Percentiles rank a stretch among this genome's conserved stretches.
Conservation (phyloP, 2,888 invertebrate genomes). For the Pseudeuparius sepicola region DNA sequence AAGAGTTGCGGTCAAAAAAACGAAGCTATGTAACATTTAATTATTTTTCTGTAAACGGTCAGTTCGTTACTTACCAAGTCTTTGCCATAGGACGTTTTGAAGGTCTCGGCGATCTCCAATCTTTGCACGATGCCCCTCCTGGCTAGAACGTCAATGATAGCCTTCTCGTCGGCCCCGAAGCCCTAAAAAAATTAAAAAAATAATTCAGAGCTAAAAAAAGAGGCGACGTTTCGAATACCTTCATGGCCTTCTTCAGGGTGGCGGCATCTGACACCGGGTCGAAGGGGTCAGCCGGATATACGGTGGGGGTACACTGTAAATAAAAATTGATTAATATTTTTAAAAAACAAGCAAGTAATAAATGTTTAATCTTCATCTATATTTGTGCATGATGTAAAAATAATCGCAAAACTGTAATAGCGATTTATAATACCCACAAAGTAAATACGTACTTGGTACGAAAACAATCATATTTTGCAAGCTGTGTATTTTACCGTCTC, state of each 20-base stretch:
- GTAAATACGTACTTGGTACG: neutral
- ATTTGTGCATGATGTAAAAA: too few species aligned
- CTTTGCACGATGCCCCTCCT: constrained; percentile 85
- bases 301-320: constrained; percentile 74
- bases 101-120: constrained; percentile 80
- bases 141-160: constrained; percentile 82
- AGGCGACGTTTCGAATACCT: too few species aligned
- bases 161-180: constrained; percentile 83
- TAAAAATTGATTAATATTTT: constrained; percentile 18
- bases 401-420: neutral
- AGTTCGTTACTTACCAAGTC: too few species aligned
- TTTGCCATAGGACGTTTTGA: constrained; percentile 85
- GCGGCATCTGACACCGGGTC: constrained; percentile 78
- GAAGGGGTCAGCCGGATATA: constrained; percentile 78
- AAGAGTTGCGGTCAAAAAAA: neutral
- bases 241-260: constrained; percentile 81
- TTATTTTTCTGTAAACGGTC: too few species aligned
- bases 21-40: neutral
- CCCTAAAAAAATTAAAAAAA: too few species aligned
- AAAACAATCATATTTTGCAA: constrained; percentile 1
- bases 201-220: too few species aligned
- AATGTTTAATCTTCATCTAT: too few species aligned
- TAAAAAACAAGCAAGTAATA: too few species aligned
- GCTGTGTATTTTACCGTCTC: constrained; percentile 1
- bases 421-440: neutral